A percentile compares a stretch with the other conserved stretches of the same genome.
These are phyloP conservation scores for Latheticus oryzae DNA, from an alignment of 2,888 invertebrate genomes.

Conservation along the genomic window DNA sequence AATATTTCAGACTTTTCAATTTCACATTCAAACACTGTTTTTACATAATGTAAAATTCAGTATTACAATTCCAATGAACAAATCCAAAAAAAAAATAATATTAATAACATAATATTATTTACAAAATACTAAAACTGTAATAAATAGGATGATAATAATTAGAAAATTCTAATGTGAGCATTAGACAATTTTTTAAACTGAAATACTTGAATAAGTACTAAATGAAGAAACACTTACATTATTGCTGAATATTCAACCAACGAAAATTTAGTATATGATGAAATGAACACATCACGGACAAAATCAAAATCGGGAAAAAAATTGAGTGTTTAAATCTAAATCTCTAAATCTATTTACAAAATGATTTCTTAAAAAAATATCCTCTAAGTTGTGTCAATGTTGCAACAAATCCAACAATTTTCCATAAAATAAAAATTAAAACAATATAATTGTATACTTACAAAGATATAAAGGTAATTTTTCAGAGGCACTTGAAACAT, in stretches of 20 bases:
- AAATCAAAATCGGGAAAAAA: no score
- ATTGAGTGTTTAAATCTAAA: no score
- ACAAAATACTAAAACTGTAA: constrained; percentile 28
- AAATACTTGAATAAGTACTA: constrained; percentile 6
- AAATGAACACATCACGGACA: constrained; percentile 35
- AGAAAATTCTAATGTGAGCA: constrained; percentile 20
- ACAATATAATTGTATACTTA: constrained; percentile 35
- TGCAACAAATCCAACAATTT: constrained; percentile 46
- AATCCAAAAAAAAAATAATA: constrained; percentile 9
- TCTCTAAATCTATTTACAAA: constrained; percentile 35
- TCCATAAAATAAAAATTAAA: constrained; percentile 43
- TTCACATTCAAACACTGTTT: constrained; percentile 32
- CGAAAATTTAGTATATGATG: constrained; percentile 5
- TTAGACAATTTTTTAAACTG: no score
- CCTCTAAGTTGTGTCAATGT: constrained; percentile 34
- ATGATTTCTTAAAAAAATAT: constrained; percentile 40
- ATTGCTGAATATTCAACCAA: constrained; percentile 35
- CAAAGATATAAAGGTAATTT: constrained; percentile 34
- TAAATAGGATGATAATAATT: constrained; percentile 18
- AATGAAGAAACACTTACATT: constrained; percentile 22
- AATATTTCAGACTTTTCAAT: constrained; percentile 42
- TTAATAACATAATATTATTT: no score
- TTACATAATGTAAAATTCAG: constrained; percentile 9
- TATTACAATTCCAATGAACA: constrained; percentile 18
- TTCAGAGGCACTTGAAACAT: constrained; percentile 56